These are phyloP conservation scores for Perca flavescens DNA, from an alignment of 2,113 vertebrate genomes.

Conservation along the genomic window DNA sequence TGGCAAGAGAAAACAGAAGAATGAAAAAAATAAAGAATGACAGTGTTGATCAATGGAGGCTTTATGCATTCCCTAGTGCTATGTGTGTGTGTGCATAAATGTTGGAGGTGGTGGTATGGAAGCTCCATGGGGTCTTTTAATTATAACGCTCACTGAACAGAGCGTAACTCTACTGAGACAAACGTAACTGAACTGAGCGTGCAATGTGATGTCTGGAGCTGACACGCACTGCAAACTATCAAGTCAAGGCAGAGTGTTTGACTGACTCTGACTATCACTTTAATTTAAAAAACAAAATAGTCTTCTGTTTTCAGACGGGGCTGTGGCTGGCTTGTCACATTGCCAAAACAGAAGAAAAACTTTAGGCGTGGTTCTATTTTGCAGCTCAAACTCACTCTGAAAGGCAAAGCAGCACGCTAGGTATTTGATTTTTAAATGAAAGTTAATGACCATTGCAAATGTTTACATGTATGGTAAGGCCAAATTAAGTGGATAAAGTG, in stretches of 20 bases:
- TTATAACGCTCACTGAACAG: conserved; percentile 45
- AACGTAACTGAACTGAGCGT: background rate
- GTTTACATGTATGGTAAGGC: background rate
- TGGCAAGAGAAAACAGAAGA: conserved; percentile 1
- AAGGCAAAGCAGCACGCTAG: background rate
- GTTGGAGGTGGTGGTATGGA: conserved; percentile 4
- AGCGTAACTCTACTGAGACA: conserved; percentile 17
- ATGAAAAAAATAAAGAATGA: conserved; percentile 7
- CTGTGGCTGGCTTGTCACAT: background rate
- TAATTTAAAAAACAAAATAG: background rate
- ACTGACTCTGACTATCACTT: background rate
- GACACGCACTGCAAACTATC: background rate
- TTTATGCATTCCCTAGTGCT: conserved; percentile 49
- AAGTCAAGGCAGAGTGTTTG: background rate
- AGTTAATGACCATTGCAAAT: background rate
- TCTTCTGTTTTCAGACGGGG: background rate
- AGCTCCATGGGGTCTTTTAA: conserved; percentile 36
- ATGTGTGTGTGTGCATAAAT: conserved; percentile 45
- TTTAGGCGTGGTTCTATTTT: background rate
- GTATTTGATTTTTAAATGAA: background rate
- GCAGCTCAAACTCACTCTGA: background rate
- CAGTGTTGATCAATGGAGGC: conserved; percentile 47
- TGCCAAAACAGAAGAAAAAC: background rate
- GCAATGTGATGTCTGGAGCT: conserved; percentile 8
- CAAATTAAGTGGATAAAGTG: background rate